Base-by-base conservation (phyloP, 2,113 vertebrate species). In the Ornithorhynchus anatinus region DNA sequence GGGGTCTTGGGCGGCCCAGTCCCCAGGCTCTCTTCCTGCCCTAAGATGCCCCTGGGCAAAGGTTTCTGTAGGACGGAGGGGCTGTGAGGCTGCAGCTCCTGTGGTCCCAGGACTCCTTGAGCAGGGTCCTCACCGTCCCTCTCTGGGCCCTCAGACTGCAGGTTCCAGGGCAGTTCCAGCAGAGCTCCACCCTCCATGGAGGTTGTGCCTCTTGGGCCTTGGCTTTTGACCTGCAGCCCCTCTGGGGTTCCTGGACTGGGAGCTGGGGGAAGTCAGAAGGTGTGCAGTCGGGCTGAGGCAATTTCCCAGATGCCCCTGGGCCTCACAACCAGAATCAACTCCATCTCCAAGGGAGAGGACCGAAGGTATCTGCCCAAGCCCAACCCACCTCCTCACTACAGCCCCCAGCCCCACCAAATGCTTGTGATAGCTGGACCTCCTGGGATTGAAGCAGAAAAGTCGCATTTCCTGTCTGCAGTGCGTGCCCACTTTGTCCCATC, bases 211-310 rank as follows among this genome's bases (percentile, higher is more conserved):
- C 31, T 22, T 29, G 60, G 25, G 25, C 16, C 0, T 0, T 25
- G 9, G 68, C 31, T 12, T 57, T 38, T n/a, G 16, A 29, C n/a
- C n/a, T n/a, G 12, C 16, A 43, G 36, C 42, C 54, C 3, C 16
- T 32, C 17, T 71, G 61, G 48, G n/a, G 38, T 44, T 20, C 36
- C 63, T 47, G 64, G 29, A 19, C 23, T 35, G n/a, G 33, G 39
- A 53, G 52, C 69, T 75, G 27, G 52, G 33, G 51, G n/a, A n/a
- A n/a, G n/a, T n/a, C n/a, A 75, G 48, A 29, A 63, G 71, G 22
- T 54, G 4, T 51, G 31, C 25, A 50, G 15, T 27, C n/a, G 48
- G 31, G n/a, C 11, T 25, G 44, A 47, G 47, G 10, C 25, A 29
- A 29, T n/a, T n/a, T 29, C 27, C 25, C 23, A 10, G 31, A 7